Evolutionary conservation across 2,797 vertebrate species (phyloP).

Genomic region (Phataginus tetradactyla): DNA sequence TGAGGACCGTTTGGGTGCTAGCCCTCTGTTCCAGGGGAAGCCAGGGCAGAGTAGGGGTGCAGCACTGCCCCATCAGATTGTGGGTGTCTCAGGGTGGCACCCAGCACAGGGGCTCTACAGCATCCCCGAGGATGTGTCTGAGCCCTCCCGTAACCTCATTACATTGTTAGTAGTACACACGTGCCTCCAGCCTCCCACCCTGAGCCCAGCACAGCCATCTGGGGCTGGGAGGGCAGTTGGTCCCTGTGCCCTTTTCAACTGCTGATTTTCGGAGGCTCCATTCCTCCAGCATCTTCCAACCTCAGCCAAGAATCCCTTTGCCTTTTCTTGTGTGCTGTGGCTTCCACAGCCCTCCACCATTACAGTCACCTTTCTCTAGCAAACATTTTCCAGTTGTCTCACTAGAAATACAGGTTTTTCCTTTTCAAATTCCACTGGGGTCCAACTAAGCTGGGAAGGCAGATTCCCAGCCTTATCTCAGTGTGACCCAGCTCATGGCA

Average conservation of each 20-base stretch:
- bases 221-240: too few relatives aligned
- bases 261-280: background rate
- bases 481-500: rapidly evolving
- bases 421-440: background rate
- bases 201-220: background rate
- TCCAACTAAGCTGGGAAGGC: background rate
- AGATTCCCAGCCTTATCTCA: background rate
- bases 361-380: background rate
- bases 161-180: background rate
- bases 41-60: background rate
- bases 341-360: background rate
- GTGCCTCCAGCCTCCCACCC: background rate
- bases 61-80: too few relatives aligned
- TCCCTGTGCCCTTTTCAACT: rapidly evolving
- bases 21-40: background rate
- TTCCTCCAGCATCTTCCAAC: background rate
- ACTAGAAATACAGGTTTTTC: background rate
- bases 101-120: background rate
- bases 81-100: background rate
- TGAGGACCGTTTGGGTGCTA: background rate
- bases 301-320: background rate
- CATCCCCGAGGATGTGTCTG: background rate
- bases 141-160: background rate
- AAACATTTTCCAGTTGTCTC: background rate
- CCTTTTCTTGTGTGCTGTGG: background rate